Percentiles rank a stretch among this genome's conserved stretches.
Evolutionary conservation across 2,797 vertebrate genomes (phyloP).

Genomic region (Mycteria americana): DNA sequence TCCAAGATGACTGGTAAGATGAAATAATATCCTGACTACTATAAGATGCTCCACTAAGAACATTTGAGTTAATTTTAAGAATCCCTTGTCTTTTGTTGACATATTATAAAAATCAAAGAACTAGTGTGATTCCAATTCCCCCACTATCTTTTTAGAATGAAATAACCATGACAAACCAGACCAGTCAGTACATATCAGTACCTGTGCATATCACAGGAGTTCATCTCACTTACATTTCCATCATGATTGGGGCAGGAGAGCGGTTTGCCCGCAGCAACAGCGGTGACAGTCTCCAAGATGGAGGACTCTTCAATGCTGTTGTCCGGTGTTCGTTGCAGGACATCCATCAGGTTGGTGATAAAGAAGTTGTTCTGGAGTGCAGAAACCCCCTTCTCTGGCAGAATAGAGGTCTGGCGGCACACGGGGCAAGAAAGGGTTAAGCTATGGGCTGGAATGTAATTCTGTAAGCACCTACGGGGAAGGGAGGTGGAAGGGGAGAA

Average conservation of each 20-base stretch:
- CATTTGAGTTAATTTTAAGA: background rate
- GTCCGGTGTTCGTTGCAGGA: conserved; percentile 91
- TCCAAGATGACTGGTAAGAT: background rate
- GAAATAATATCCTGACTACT: background rate
- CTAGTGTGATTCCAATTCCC: background rate
- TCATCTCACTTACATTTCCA: conserved; percentile 85
- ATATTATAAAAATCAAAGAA: background rate
- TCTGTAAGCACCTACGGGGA: conserved; percentile 90
- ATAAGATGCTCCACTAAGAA: background rate
- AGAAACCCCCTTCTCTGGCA: conserved; percentile 97
- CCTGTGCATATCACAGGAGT: background rate
- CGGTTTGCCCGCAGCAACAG: conserved; percentile 86
- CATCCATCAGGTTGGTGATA: conserved; percentile 99
- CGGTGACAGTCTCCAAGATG: conserved; percentile 84
- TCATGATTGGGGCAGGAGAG: conserved; percentile 96
- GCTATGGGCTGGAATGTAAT: conserved; percentile 96
- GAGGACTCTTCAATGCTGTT: conserved; percentile 85
- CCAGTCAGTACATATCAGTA: background rate
- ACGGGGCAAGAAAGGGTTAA: conserved; percentile 96
- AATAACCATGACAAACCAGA: background rate
- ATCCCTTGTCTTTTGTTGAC: background rate
- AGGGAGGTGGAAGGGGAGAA: background rate
- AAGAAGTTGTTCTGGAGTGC: conserved; percentile 99
- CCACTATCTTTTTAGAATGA: background rate
- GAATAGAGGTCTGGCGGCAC: conserved; percentile 97